Percentiles rank a stretch among this genome's conserved stretches.
phyloP scores from a whole-genome alignment of 2,797 vertebrate species.

The Leptatherina wallacei region DNA sequence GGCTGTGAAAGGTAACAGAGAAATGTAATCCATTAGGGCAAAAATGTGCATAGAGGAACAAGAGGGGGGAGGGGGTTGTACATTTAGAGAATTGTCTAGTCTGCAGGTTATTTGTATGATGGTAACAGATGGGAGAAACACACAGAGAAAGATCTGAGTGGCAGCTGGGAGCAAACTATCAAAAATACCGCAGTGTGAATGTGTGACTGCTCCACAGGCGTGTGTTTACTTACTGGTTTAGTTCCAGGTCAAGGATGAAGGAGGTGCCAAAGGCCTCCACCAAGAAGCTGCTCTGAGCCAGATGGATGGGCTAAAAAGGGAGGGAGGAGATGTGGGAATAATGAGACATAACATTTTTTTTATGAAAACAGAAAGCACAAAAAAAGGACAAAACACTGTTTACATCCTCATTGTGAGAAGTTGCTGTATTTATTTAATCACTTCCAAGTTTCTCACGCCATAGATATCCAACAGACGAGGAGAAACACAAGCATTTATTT shows the following conservation, averaged over 20 bases:
- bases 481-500: neutral
- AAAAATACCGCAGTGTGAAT: constrained; percentile 2
- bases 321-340: neutral
- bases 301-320: constrained; percentile 85
- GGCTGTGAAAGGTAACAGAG: neutral
- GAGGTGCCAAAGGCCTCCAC: constrained; percentile 87
- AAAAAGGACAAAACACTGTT: neutral
- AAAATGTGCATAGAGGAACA: neutral
- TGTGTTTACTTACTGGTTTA: constrained; percentile 91
- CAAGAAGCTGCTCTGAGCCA: constrained; percentile 92
- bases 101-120: neutral
- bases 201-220: constrained; percentile 13
- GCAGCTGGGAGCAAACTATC: constrained; percentile 9
- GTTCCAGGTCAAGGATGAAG: constrained; percentile 92
- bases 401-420: neutral
- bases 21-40: neutral
- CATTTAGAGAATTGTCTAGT: constrained; percentile 6
- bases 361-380: neutral
- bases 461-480: neutral
- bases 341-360: neutral
- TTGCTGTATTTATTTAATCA: neutral
- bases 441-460: neutral
- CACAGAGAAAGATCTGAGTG: neutral
- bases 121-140: neutral
- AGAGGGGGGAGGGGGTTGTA: neutral